Base-by-base conservation (phyloP, 2,797 vertebrate genomes). In the Tenualosa thibaudeaui region DNA sequence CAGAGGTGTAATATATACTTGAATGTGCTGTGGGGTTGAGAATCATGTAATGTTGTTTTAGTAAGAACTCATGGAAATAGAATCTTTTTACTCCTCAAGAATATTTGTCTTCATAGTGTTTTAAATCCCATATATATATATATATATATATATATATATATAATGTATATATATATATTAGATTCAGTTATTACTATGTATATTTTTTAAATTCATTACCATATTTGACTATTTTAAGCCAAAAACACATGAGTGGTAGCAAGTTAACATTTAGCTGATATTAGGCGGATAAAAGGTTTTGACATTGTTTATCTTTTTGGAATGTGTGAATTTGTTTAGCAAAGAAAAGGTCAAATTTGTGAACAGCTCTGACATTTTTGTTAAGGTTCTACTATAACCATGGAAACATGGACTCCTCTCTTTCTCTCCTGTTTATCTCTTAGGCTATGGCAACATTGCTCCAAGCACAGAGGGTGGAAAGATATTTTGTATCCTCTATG, bases 401-500 rank as follows among this genome's bases (percentile, higher is more conserved):
- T 75, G 68, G 68, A 62, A 62, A 19, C 15, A 2, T 37, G 19
- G 1, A 75, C 37, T 2, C 15, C 26, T 9, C 15, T 37, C 17
- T 75, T 13, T n/a, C 37, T 51, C 4, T 0, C 8, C 5, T 82
- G 13, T 82, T 84, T 46, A 84, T 46, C 60, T 53, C 78, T 12
- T 81, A 95, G 94, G 94, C 2, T 95, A 94, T 78, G 94, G 94
- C 43, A 95, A 95, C 90, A 95, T 94, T 12, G 93, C 94, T 19
- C 94, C 98, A 9, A 98, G 97, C 88, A 98, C 98, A 5, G 96
- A 98, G 91, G 97, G 97, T 88, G 98, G 98, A 85, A 98, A 98
- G 92, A 96, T 98, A 78, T 98, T 99, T 95, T 99, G 98, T 94
- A 99, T 99, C 88, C 95, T 98, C 6, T 99, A 99, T 90, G 97